Evolutionary conservation across 1,140 invertebrate genomes (phyloP).

Genomic region (Hestina assimilis): DNA sequence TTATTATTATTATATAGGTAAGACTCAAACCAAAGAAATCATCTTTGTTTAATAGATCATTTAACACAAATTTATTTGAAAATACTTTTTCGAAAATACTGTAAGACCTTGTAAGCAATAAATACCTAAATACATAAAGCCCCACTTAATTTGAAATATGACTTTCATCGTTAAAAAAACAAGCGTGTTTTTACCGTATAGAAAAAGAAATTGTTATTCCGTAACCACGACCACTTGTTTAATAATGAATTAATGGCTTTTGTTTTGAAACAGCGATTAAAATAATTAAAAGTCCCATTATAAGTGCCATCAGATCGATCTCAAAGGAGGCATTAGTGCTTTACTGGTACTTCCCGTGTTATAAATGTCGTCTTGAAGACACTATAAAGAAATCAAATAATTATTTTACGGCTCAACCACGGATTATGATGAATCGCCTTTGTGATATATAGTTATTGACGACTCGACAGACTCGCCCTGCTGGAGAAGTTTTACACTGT

Average conservation of each 20-base stretch:
- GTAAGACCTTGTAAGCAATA: too few species aligned
- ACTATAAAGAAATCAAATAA: slow-evolving; percentile 26
- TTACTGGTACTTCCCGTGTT: slow-evolving; percentile 50
- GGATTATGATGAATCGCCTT: not conserved
- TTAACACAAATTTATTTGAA: not conserved
- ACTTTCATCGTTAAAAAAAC: not conserved
- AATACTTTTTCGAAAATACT: too few species aligned
- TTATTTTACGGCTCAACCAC: slow-evolving; percentile 12
- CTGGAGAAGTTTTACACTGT: too few species aligned
- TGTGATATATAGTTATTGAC: too few species aligned
- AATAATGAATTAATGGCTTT: slow-evolving; percentile 71
- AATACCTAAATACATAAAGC: too few species aligned
- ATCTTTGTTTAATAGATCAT: not conserved
- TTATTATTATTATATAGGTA: too few species aligned
- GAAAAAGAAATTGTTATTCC: slow-evolving; percentile 23
- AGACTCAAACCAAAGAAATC: too few species aligned
- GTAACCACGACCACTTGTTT: slow-evolving; percentile 56
- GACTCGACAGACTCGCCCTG: too few species aligned
- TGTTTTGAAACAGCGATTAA: slow-evolving; percentile 67
- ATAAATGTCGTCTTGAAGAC: slow-evolving; percentile 43
- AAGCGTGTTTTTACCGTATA: not conserved
- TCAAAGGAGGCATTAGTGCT: slow-evolving; percentile 68
- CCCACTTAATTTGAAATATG: too few species aligned
- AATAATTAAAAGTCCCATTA: slow-evolving; percentile 77
- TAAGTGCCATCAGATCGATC: slow-evolving; percentile 67